A percentile compares a stretch with the other conserved stretches of the same genome.
phyloP scores from a whole-genome alignment of 2,888 invertebrate species.

The Drosophila demipolita region DNA sequence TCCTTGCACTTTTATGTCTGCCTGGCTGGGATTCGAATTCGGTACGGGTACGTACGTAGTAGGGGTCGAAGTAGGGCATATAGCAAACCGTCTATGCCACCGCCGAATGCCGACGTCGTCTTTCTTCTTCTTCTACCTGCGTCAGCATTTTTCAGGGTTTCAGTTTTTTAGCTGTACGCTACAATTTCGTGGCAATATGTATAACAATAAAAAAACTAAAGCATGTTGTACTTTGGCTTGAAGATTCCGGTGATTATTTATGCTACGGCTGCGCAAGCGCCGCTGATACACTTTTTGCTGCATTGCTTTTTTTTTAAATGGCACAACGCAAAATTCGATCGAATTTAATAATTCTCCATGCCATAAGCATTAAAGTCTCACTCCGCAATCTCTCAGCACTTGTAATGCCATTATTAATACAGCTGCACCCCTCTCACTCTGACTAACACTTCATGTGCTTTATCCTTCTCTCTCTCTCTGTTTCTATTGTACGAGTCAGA shows the following conservation, averaged over 20 bases:
- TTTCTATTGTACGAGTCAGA: constrained; percentile 19
- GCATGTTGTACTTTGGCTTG: constrained; percentile 38
- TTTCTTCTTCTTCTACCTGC: constrained; percentile 55
- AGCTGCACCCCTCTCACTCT: neutral
- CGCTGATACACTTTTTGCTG: constrained; percentile 43
- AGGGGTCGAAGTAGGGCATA: constrained; percentile 55
- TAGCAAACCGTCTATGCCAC: constrained; percentile 15
- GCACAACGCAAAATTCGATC: constrained; percentile 48
- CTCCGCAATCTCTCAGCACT: constrained; percentile 25
- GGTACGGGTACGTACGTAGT: constrained; percentile 10
- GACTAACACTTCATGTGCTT: neutral
- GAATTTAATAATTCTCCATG: constrained; percentile 67
- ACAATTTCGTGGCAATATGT: constrained; percentile 51
- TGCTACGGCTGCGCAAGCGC: constrained; percentile 67
- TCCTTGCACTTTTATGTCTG: constrained; percentile 74
- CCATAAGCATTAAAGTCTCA: constrained; percentile 21
- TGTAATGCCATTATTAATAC: constrained; percentile 24
- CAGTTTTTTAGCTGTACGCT: constrained; percentile 34
- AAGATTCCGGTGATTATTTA: constrained; percentile 9
- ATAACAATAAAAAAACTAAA: constrained; percentile 23
- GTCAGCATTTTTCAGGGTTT: constrained; percentile 75
- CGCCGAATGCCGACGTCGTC: constrained; percentile 17
- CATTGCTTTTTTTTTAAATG: constrained; percentile 43
- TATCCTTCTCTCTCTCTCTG: constrained; percentile 1
- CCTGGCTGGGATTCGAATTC: constrained; percentile 47